A percentile compares a stretch with the other conserved stretches of the same genome.
Conservation (phyloP, 2,888 invertebrate genomes). For the Dryococelus australis region DNA sequence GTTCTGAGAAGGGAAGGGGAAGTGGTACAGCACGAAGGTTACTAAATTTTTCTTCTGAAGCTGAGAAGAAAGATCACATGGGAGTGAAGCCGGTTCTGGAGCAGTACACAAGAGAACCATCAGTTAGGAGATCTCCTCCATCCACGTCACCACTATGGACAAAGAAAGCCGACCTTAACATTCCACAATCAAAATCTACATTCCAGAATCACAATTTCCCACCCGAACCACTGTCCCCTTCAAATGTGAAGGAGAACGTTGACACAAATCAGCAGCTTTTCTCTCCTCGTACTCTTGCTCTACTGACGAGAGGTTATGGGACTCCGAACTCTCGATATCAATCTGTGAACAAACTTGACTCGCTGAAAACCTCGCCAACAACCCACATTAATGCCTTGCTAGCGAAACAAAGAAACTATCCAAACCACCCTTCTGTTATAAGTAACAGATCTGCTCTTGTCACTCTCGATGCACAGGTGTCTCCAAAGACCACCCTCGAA, state of each 20-base stretch:
- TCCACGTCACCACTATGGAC: background rate
- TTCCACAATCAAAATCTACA: background rate
- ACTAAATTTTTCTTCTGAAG: conserved; percentile 23
- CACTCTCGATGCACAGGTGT: conserved; percentile 34
- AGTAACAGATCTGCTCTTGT: conserved; percentile 35
- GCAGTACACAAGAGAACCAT: background rate
- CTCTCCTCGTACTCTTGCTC: background rate
- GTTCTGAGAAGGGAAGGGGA: background rate
- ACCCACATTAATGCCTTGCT: conserved; percentile 31
- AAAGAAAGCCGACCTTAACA: background rate
- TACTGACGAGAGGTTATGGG: background rate
- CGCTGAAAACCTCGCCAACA: conserved; percentile 13
- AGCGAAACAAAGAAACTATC: conserved; percentile 27
- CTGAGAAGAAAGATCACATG: background rate
- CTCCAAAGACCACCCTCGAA: conserved; percentile 38
- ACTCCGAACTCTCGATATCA: background rate
- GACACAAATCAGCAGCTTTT: conserved; percentile 34
- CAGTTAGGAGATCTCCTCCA: background rate
- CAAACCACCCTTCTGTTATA: conserved; percentile 28
- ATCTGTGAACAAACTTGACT: background rate
- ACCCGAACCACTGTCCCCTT: conserved; percentile 37
- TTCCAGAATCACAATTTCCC: background rate
- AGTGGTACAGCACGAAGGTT: conserved; percentile 29
- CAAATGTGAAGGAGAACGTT: conserved; percentile 43
- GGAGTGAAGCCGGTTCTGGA: background rate